Percentiles rank a stretch among this genome's conserved stretches.
phyloP scores from a whole-genome alignment of 2,113 vertebrate species.

The Solenodon paradoxus region DNA sequence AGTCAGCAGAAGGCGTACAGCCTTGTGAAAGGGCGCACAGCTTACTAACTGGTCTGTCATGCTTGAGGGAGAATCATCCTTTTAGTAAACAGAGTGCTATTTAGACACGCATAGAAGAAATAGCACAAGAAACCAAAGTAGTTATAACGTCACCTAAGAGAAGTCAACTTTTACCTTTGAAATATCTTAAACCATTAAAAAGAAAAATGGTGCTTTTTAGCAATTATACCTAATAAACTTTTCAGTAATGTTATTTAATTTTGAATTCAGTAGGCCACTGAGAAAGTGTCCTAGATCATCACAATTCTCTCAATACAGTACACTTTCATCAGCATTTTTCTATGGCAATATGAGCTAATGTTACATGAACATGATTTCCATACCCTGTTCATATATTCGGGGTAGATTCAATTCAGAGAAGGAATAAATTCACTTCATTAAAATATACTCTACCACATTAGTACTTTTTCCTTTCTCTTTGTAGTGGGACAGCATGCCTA shows the following conservation, averaged over 20 bases:
- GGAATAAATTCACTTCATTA: background rate
- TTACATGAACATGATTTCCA: background rate
- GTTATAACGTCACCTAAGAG: background rate
- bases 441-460: background rate
- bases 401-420: background rate
- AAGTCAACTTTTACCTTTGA: background rate
- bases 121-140: slow-evolving; percentile 45
- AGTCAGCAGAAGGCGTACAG: slow-evolving; percentile 22
- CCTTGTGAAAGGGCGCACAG: background rate
- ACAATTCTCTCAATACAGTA: background rate
- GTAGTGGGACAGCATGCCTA: background rate
- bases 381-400: background rate
- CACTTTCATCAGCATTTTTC: background rate
- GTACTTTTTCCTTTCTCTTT: background rate
- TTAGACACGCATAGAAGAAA: slow-evolving; percentile 56
- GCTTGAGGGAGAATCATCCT: slow-evolving; percentile 65
- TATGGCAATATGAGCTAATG: background rate
- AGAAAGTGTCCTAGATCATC: background rate
- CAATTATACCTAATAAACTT: background rate
- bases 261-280: background rate
- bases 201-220: background rate
- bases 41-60: slow-evolving; percentile 51
- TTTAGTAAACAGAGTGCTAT: slow-evolving; percentile 65
- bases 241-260: background rate
- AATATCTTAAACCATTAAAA: background rate